Base-by-base conservation (phyloP, 2,888 invertebrate genomes). In the Zonitis immaculata region DNA sequence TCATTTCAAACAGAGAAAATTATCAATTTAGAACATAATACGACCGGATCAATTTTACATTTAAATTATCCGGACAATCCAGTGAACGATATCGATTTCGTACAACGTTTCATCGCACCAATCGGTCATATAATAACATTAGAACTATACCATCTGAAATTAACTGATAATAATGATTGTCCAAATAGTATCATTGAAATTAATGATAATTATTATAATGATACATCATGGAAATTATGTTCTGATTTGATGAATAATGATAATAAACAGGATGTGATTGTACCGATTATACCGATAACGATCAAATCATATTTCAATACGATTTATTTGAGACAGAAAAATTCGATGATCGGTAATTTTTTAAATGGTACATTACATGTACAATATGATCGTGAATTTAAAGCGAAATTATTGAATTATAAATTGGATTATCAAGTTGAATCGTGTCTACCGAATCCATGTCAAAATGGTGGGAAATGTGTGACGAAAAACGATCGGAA, bases 391-490 rank as follows among this genome's bases (percentile, higher is more conserved):
- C 78, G 79, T 9, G 82, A 82, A 56, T 86, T 83, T 71, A 83
- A 82, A 70, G 78, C 75, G 59, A 87, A 87, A 74, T 73, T 87
- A 51, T 73, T 85, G 48, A 77, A 81, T 44, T 78, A 81, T 20
- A 74, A n/a, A n/a, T n/a, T 79, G 1, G 82, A 83, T 42, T 83
- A 82, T 49, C 79, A 73, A 54, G 75, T 86, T 43, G 87, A 88
- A 67, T 81, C 85, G 0, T 90, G 89, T 70, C 78, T 79, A 46
- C 88, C 88, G 0, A 87, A 87, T 74, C 88, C 88, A 0, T 91
- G 90, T 65, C 76, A 82, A 56, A 83, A 87, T 69, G 83, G 80
- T 9, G 89, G 89, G 0, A 82, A 81, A 64, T 90, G 89, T 69
- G 75, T 83, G 6, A 72, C 78, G 2, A 83, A 81, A 44, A 82